A percentile compares a stretch with the other conserved stretches of the same genome.
phyloP scores from a whole-genome alignment of 1,140 invertebrate genomes.

The Polypedilum vanderplanki region DNA sequence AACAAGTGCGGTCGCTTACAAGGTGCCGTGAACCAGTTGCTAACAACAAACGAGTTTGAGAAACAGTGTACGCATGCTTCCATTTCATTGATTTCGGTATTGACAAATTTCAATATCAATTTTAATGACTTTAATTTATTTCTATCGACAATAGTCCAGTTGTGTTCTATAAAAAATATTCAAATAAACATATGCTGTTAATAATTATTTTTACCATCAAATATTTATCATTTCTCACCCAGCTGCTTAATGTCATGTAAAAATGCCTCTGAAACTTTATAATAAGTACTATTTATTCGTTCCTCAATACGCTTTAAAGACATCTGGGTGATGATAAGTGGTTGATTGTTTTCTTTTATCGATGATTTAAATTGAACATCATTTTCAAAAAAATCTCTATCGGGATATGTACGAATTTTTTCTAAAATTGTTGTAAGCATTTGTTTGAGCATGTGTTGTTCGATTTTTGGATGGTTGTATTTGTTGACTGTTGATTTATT shows the following conservation, averaged over 20 bases:
- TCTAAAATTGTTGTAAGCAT: slow-evolving; percentile 9
- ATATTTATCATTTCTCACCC: not conserved
- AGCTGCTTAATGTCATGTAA: slow-evolving; percentile 87
- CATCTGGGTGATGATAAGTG: slow-evolving; percentile 77
- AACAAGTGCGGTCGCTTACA: slow-evolving; percentile 81
- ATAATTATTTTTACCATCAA: too few relatives aligned
- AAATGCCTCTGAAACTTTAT: slow-evolving; percentile 84
- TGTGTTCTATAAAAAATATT: slow-evolving; percentile 56
- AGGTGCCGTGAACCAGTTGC: slow-evolving; percentile 84
- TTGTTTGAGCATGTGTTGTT: slow-evolving; percentile 33
- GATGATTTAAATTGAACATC: slow-evolving; percentile 29
- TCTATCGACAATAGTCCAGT: slow-evolving; percentile 70
- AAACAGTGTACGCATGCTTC: slow-evolving; percentile 93
- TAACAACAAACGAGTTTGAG: slow-evolving; percentile 70
- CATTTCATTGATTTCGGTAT: slow-evolving; percentile 79
- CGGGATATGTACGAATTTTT: not conserved
- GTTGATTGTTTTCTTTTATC: slow-evolving; percentile 58
- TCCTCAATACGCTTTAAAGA: slow-evolving; percentile 67
- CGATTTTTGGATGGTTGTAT: slow-evolving; percentile 31
- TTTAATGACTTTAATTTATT: slow-evolving; percentile 58
- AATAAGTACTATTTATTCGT: slow-evolving; percentile 70
- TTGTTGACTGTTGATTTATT: slow-evolving; percentile 60
- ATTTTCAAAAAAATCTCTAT: slow-evolving; percentile 13
- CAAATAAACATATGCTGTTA: too few relatives aligned
- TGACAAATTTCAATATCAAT: slow-evolving; percentile 72